Evolutionary conservation across 2,113 vertebrate genomes (phyloP).

Genomic region (Alligator sinensis): DNA sequence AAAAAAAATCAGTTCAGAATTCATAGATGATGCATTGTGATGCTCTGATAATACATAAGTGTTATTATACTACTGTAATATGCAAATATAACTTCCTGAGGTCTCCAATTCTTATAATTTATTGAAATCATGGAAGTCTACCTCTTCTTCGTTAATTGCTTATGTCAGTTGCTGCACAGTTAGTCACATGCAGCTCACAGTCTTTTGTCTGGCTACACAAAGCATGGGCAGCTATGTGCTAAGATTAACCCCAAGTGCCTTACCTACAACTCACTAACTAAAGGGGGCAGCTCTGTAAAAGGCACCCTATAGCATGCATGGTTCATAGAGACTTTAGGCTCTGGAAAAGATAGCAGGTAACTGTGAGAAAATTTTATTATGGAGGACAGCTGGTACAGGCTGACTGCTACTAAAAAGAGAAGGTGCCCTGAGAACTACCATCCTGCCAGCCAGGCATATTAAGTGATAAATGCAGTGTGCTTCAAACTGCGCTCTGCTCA

Average conservation of each 20-base stretch:
- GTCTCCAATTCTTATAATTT: background rate
- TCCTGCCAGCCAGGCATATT: background rate
- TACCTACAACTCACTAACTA: background rate
- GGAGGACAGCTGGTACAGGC: fast-evolving
- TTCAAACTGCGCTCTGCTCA: slow-evolving; percentile 27
- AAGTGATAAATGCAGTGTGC: slow-evolving; percentile 63
- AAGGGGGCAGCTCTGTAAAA: background rate
- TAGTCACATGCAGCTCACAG: background rate
- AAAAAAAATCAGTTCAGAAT: background rate
- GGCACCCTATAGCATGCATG: background rate
- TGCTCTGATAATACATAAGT: background rate
- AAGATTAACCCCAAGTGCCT: background rate
- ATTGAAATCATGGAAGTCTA: background rate
- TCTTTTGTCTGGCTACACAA: background rate
- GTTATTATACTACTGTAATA: background rate
- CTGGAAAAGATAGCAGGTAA: background rate
- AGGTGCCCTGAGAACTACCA: background rate
- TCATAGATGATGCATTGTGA: background rate
- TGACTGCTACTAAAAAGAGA: background rate
- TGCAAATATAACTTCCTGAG: background rate
- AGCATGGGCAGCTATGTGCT: background rate
- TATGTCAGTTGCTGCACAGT: background rate
- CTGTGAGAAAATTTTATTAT: too few relatives aligned
- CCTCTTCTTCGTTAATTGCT: background rate
- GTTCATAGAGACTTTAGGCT: background rate